Conservation (phyloP, 2,113 vertebrate species). For the Phalacrocorax carbo region DNA sequence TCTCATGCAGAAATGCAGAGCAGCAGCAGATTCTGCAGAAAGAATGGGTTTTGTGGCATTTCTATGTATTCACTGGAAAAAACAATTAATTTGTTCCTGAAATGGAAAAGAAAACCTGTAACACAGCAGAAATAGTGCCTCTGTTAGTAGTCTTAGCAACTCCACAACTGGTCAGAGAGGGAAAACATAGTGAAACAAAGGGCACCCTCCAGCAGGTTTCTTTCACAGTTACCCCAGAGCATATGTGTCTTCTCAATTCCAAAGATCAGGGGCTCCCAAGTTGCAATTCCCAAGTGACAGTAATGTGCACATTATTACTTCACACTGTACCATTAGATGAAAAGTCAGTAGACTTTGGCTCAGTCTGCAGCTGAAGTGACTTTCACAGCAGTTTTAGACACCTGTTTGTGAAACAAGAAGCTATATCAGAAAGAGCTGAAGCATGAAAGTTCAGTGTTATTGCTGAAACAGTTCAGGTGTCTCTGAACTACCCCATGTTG, state of each 20-base stretch:
- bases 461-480: slow-evolving; percentile 43
- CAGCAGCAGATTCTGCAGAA: not conserved
- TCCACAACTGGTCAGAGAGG: not conserved
- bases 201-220: not conserved
- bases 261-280: not conserved
- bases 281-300: not conserved
- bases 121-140: not conserved
- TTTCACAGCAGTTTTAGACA: slow-evolving; percentile 42
- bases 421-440: slow-evolving; percentile 43
- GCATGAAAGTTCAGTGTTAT: slow-evolving; percentile 30
- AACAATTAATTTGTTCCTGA: not conserved
- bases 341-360: slow-evolving; percentile 6
- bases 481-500: slow-evolving; percentile 15
- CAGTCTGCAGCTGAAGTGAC: slow-evolving; percentile 24
- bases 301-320: not conserved
- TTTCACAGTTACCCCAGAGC: not conserved
- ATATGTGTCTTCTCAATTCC: not conserved
- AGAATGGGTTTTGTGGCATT: not conserved
- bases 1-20: slow-evolving; percentile 9
- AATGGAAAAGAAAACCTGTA: not conserved
- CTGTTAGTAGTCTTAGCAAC: not conserved
- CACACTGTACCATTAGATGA: not conserved
- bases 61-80: not conserved
- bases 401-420: slow-evolving; percentile 43
- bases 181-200: not conserved